Evolutionary conservation across 2,888 invertebrate species (phyloP).

Genomic region (Cremastinae sp.): DNA sequence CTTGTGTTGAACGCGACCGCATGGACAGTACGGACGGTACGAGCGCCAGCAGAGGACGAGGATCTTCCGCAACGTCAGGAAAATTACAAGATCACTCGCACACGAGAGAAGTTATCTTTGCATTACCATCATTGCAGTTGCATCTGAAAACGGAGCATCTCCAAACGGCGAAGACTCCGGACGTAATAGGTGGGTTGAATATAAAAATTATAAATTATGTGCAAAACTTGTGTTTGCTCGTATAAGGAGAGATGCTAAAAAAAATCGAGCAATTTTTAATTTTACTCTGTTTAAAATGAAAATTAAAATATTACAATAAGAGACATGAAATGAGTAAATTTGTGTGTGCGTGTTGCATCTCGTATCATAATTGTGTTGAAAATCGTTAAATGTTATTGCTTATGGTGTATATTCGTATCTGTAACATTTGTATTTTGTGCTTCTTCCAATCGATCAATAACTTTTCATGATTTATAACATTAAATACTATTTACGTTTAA

Average conservation of each 20-base stretch:
- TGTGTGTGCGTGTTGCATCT: no score
- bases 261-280: not conserved
- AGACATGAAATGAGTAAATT: no score
- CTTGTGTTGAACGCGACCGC: constrained; percentile 90
- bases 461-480: no score
- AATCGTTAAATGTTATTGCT: no score
- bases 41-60: constrained; percentile 79
- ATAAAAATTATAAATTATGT: not conserved
- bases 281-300: no score
- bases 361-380: no score
- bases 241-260: no score
- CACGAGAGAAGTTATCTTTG: constrained; percentile 97
- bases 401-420: no score
- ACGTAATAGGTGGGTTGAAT: constrained; percentile 82
- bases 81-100: constrained; percentile 90
- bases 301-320: no score
- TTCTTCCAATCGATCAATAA: no score
- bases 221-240: not conserved
- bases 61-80: constrained; percentile 80
- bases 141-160: constrained; percentile 96
- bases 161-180: constrained; percentile 88
- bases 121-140: constrained; percentile 94
- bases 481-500: not conserved
- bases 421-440: not conserved
- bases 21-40: constrained; percentile 81